Evolutionary conservation across 2,888 invertebrate genomes (phyloP), one percentile per base, ranked within the genome.

Genomic region (Caenorhabditis virilis): DNA sequence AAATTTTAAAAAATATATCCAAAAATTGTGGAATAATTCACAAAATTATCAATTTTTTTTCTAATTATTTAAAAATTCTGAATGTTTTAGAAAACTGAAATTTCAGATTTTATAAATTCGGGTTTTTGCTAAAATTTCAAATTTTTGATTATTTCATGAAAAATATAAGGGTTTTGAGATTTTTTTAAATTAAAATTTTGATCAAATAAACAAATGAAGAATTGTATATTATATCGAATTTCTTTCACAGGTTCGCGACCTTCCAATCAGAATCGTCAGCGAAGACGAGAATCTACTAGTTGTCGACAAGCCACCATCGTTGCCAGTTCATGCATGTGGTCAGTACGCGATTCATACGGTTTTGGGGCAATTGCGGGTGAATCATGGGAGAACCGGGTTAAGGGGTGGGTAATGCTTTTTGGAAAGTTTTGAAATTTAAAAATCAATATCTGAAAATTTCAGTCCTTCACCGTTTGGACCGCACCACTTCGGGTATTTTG

Each of bases 211-310:
- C n/a, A n/a, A n/a, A n/a, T n/a, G n/a, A n/a, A n/a, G n/a, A n/a
- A n/a, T n/a, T n/a, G n/a, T n/a, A n/a, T n/a, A n/a, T 45, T 30
- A 46, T 35, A 23, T 22, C 16, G 22, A 16, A 27, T 33, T 25
- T 13, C 22, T 9, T 23, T 45, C 42, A n/a, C 48, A 74, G 76
- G 63, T 97, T 87, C 91, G 93, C 87, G 91, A 91, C 87, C 90
- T 91, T 3, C 81, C 82, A 7, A 92, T 97, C 88, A 90, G 91
- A 88, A 91, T 98, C 88, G 90, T 98, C 86, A 91, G 92, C 88
- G 92, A 95, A 89, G 93, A 92, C 88, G 93, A 95, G 87, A 94
- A 98, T 88, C 89, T 97, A 88, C 90, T 98, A 88, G 97, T 98
- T 88, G 92, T 82, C 15, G 72, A 82, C 59, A 82, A 82, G 54